These are phyloP conservation scores for Apeira syringaria DNA, from an alignment of 2,888 invertebrate genomes.

Conservation along the genomic window DNA sequence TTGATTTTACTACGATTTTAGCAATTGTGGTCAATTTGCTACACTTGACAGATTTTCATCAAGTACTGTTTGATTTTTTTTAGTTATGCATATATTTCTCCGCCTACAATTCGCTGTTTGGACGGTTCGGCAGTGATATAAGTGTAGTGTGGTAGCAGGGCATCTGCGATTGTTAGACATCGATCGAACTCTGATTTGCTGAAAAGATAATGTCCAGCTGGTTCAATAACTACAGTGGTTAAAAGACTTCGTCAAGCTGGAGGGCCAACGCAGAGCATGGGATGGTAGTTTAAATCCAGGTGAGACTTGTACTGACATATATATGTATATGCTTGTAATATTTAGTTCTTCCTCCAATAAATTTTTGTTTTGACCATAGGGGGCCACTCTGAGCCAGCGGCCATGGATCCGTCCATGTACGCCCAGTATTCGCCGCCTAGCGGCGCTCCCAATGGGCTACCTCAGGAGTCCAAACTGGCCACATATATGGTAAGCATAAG, in stretches of 20 bases:
- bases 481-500: constrained; percentile 88
- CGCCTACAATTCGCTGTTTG: too few relatives aligned
- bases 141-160: too few relatives aligned
- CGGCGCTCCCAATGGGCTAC: constrained; percentile 89
- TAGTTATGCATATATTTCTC: too few relatives aligned
- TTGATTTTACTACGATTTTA: too few relatives aligned
- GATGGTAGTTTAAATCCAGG: constrained; percentile 15
- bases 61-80: too few relatives aligned
- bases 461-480: constrained; percentile 92
- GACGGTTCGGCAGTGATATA: too few relatives aligned
- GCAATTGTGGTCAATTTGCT: too few relatives aligned
- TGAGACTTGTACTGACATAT: not conserved
- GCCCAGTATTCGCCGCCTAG: constrained; percentile 86
- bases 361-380: constrained; percentile 16
- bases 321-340: too few relatives aligned
- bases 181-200: too few relatives aligned
- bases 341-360: too few relatives aligned
- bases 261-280: constrained; percentile 14
- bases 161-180: too few relatives aligned
- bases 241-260: constrained; percentile 3
- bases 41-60: too few relatives aligned
- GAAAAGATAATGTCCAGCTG: constrained; percentile 5
- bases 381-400: constrained; percentile 46
- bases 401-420: constrained; percentile 90
- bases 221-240: constrained; percentile 4